Percentiles rank a stretch among this genome's conserved stretches.
phyloP scores from a whole-genome alignment of 1,140 invertebrate genomes.

The Drosophila oshimai region DNA sequence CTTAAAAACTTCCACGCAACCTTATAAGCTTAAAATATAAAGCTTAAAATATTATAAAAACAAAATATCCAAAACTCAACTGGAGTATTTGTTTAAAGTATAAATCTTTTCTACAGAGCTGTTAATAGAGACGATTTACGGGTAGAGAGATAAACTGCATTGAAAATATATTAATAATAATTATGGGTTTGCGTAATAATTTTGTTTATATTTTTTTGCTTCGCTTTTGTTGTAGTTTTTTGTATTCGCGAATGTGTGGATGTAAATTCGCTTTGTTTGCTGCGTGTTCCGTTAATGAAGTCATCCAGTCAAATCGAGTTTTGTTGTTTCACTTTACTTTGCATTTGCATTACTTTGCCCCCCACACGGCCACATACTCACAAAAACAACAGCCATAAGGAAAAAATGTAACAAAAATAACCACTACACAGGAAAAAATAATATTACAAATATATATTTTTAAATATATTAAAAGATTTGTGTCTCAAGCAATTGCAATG shows the following conservation, averaged over 20 bases:
- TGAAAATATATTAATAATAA: background rate
- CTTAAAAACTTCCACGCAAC: no score
- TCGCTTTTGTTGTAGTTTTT: background rate
- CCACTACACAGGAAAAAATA: background rate
- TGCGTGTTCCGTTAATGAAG: conserved; percentile 60
- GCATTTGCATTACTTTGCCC: conserved; percentile 34
- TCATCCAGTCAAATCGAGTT: conserved; percentile 69
- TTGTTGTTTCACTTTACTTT: conserved; percentile 45
- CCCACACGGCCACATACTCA: conserved; percentile 1
- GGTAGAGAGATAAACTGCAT: background rate
- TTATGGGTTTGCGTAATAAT: background rate
- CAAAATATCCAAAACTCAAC: no score
- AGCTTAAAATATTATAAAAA: no score
- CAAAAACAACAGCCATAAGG: background rate
- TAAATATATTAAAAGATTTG: no score
- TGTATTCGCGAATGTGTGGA: background rate
- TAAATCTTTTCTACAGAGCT: no score
- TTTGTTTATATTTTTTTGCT: background rate
- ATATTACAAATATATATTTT: background rate
- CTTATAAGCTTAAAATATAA: no score
- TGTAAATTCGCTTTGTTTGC: conserved; percentile 28
- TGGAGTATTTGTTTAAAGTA: no score
- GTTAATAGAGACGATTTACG: no score
- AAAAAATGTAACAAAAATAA: conserved; percentile 1
- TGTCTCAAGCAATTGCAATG: no score